Evolutionary conservation across 1,140 invertebrate genomes (phyloP), one percentile per base, ranked within the genome.

Genomic region (Harlomillsia oculata): DNA sequence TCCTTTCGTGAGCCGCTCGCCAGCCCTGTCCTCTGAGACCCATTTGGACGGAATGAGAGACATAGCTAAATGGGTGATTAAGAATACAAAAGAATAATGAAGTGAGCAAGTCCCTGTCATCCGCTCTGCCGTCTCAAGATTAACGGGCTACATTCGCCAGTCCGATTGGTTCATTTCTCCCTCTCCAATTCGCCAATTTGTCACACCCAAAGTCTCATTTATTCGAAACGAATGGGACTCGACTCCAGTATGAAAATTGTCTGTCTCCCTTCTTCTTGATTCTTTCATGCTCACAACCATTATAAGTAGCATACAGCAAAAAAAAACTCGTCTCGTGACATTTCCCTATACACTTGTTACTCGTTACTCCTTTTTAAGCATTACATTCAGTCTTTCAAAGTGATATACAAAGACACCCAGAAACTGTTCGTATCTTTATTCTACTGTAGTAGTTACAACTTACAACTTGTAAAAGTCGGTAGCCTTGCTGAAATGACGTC

Each of bases 11-110:
- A 23, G 45, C 45, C 23, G 29, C 29, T 48, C 45, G 45, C 18
- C 45, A 48, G 45, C 23, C n/a, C 23, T 32, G 45, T 49, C 55
- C 55, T 49, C 11, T 21, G 55, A 62, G 60, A 62, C 51, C 55
- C 51, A 62, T 62, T 62, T 37, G 29, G 40, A 36, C 51, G 39
- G 56, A 62, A 62, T 62, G 60, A 62, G 60, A 54, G 60, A 53
- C 39, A 32, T 8, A 48, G 37, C 51, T 54, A 58, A 62, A 62
- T 62, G 55, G 55, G 46, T 62, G 60, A 62, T 62, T 62, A 62
- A 58, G 43, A 52, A 52, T 60, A 63, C 53, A 60, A 62, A 58
- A 62, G 60, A 62, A 62, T 62, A 62, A 62, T 62, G 60, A 63
- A 63, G 57, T 60, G 62, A 63, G 49, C 62, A 63, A 59, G 54